Percentiles rank a stretch among this genome's conserved stretches.
These are phyloP conservation scores for Tyrannus savana DNA, from an alignment of 2,113 vertebrate species.

Conservation along the genomic window DNA sequence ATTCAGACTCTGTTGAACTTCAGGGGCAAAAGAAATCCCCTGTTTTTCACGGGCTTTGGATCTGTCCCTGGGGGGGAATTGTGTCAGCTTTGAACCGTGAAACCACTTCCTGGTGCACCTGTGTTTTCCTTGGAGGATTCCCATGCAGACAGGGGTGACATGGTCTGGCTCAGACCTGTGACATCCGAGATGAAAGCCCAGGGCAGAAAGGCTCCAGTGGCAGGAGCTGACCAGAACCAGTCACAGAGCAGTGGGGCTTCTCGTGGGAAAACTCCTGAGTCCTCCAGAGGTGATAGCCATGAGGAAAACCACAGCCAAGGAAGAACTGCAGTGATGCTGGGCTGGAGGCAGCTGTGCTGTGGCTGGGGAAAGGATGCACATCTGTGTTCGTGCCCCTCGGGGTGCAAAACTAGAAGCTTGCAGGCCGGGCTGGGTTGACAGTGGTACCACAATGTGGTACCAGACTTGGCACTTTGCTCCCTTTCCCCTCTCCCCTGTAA, in stretches of 20 bases:
- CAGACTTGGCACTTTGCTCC: background rate
- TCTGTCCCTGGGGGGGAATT: background rate
- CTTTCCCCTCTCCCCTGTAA: background rate
- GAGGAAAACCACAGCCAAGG: background rate
- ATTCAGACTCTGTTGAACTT: background rate
- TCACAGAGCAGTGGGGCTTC: background rate
- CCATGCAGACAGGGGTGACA: background rate
- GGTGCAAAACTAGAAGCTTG: background rate
- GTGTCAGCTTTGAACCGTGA: background rate
- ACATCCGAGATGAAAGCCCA: background rate
- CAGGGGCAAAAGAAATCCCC: background rate
- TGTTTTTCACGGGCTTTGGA: background rate
- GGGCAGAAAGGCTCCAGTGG: background rate
- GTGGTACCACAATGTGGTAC: background rate
- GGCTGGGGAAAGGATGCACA: background rate
- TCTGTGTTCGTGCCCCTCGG: fast-evolving
- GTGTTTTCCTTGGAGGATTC: constrained; percentile 41
- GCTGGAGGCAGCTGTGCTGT: background rate
- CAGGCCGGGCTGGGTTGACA: background rate
- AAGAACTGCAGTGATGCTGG: background rate
- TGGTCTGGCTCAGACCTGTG: background rate
- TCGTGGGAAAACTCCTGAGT: background rate
- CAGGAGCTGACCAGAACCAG: background rate
- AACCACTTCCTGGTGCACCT: background rate
- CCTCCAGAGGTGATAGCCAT: background rate